phyloP scores from a whole-genome alignment of 2,888 invertebrate genomes.

The Lepidocyrtoides sp. region DNA sequence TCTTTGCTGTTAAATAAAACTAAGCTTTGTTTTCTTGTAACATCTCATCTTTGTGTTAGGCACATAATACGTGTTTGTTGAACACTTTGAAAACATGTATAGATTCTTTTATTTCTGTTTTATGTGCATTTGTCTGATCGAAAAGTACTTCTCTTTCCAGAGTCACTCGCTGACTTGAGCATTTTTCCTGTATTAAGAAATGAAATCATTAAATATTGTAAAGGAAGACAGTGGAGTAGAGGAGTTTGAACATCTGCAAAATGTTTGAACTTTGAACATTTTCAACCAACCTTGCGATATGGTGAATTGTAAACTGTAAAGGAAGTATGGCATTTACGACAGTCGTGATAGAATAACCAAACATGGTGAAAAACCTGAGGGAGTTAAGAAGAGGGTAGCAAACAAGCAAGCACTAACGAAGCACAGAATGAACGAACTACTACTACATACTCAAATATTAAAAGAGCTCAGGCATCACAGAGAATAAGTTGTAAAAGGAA shows the following conservation, averaged over 20 bases:
- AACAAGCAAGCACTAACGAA: slow-evolving; percentile 22
- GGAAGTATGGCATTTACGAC: slow-evolving; percentile 60
- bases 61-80: not conserved
- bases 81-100: not conserved
- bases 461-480: not conserved
- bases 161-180: not conserved
- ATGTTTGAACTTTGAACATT: slow-evolving; percentile 42
- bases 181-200: not conserved
- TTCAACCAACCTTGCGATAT: slow-evolving; percentile 17
- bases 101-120: slow-evolving; percentile 16
- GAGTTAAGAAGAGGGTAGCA: slow-evolving; percentile 28
- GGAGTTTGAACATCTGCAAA: slow-evolving; percentile 61
- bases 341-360: slow-evolving; percentile 1
- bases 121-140: slow-evolving; percentile 19
- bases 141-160: not conserved
- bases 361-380: slow-evolving; percentile 41
- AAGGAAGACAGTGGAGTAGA: not conserved
- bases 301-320: slow-evolving; percentile 22
- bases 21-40: not conserved
- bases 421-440: too few species aligned
- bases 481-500: slow-evolving; percentile 37
- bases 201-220: slow-evolving; percentile 55
- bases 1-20: not conserved
- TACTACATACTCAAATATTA: not conserved
- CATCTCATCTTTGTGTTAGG: not conserved